Base-by-base conservation (phyloP, 2,797 vertebrate genomes). In the Loriculus beryllinus region DNA sequence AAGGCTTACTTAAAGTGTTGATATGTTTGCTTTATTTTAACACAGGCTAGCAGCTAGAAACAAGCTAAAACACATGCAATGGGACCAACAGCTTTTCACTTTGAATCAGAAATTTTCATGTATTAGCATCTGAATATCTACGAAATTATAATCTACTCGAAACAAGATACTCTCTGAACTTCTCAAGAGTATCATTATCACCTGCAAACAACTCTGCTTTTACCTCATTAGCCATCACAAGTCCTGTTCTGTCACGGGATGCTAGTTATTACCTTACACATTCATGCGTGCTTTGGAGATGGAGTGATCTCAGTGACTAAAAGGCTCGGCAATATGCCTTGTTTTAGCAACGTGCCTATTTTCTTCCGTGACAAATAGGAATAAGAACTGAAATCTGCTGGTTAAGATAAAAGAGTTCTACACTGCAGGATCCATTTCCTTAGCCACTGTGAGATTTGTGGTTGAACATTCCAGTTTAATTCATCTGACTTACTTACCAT, bases 401-500 rank as follows among this genome's bases (percentile, higher is more conserved):
- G 7, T 56, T 75, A 56, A 45, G 19, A 18, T 28, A 77, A 40
- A 22, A 70, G 21, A 26, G 42, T 52, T 81, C 35, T 45, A 63
- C 28, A 9, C 19, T 69, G 45, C 69, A 70, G 43, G 69, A 59
- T 59, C 74, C 16, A 45, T 28, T 90, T 57, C 56, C 23, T 9
- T 9, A 75, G 19, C 56, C 52, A 48, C 15, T 35, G 31, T 28
- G 60, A 48, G 56, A 90, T 64, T 59, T 88, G 63, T 80, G 51
- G 29, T 26, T 51, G 57, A 91, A 56, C 49, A 28, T 56, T 79
- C 31, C 70, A 33, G 37, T 76, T 86, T 57, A 72, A 67, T 79
- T 81, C 0, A 69, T 14, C 67, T 74, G 15, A 49, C 86, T 70
- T 60, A 95, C 97, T 98, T 97, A 99, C 99, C 99, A 95, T 98